Evolutionary conservation across 2,797 vertebrate species (phyloP).

Genomic region (Fundulus diaphanus): DNA sequence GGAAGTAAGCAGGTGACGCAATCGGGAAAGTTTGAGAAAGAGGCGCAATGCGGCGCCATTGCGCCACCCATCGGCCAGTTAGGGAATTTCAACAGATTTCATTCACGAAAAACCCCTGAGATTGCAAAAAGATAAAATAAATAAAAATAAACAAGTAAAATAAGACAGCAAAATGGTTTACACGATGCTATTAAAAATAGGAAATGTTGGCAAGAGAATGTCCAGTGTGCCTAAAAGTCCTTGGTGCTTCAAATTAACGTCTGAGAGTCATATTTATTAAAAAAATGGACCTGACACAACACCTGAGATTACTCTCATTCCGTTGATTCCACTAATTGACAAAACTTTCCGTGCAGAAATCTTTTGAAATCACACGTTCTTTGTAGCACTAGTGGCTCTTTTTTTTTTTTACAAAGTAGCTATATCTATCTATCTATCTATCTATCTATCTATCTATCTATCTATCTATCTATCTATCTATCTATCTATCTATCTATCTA

Average conservation of each 20-base stretch:
- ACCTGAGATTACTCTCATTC: background rate
- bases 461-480: too few relatives aligned
- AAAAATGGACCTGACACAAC: background rate
- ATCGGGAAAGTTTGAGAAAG: background rate
- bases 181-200: background rate
- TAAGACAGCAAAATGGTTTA: background rate
- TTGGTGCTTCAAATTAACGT: background rate
- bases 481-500: too few relatives aligned
- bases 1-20: constrained; percentile 52
- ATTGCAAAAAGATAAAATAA: background rate
- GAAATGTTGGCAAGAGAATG: background rate
- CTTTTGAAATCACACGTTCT: too few relatives aligned
- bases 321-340: background rate
- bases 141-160: background rate
- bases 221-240: background rate
- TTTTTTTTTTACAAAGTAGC: too few relatives aligned
- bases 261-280: background rate
- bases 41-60: background rate
- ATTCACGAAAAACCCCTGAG: background rate
- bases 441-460: too few relatives aligned
- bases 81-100: background rate
- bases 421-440: too few relatives aligned
- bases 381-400: too few relatives aligned
- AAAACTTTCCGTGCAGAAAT: too few relatives aligned
- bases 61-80: constrained; percentile 17